Conservation (phyloP, 2,888 invertebrate species). For the Gasteruption jaculator region DNA sequence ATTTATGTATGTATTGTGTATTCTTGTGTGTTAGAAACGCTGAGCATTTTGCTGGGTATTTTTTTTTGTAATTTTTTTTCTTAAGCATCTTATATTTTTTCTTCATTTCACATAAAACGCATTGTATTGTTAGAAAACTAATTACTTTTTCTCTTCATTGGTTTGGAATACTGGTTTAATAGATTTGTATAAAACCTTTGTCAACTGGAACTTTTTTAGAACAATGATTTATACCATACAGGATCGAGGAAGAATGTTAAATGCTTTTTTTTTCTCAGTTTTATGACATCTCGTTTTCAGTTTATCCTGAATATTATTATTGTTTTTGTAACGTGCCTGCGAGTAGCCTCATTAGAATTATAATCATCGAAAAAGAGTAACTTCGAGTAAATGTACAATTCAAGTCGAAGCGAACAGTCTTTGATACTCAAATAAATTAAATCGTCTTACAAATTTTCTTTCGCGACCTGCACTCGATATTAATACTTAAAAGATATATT, state of each 20-base stretch:
- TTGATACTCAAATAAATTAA: too few species aligned
- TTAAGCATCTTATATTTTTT: conserved; percentile 32
- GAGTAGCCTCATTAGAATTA: too few species aligned
- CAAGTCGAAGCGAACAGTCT: too few species aligned
- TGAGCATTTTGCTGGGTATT: conserved; percentile 44
- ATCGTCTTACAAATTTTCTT: too few species aligned
- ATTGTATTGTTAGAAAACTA: conserved; percentile 47
- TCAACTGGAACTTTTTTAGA: conserved; percentile 47
- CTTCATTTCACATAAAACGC: conserved; percentile 40
- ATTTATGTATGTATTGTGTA: not conserved
- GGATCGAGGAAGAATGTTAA: conserved; percentile 34
- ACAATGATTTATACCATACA: conserved; percentile 41
- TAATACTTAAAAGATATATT: too few species aligned
- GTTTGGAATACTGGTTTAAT: conserved; percentile 51
- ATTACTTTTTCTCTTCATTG: conserved; percentile 47
- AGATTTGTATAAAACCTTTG: conserved; percentile 49
- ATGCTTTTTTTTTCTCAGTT: conserved; percentile 19
- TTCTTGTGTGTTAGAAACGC: conserved; percentile 39
- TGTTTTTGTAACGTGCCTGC: not conserved
- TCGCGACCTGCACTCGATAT: too few species aligned
- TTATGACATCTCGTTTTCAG: too few species aligned
- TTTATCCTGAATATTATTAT: conserved; percentile 2
- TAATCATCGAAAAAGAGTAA: too few species aligned
- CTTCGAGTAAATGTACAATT: too few species aligned
- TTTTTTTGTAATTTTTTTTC: conserved; percentile 15